Evolutionary conservation across 2,113 vertebrate genomes (phyloP), one percentile per base, ranked within the genome.

Genomic region (Hassar affinis): DNA sequence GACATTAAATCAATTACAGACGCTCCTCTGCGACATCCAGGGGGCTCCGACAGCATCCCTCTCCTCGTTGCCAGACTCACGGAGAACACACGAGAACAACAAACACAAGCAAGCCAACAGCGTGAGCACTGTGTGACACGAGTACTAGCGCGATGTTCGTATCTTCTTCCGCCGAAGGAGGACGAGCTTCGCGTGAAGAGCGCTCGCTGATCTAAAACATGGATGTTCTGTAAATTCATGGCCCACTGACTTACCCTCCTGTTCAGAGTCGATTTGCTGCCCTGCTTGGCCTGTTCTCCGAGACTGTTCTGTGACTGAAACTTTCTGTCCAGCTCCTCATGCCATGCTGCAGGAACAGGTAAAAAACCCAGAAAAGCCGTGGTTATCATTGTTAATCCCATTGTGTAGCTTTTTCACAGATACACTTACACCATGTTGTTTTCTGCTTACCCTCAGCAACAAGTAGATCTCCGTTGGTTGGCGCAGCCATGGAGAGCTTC

Each of bases 201-300:
- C 2, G 15, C 11, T 54, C 22, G 52, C 56, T 66, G 5, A 7
- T 18, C 10, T n/a, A 54, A 20, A 75, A 15, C n/a, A n/a, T n/a
- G n/a, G n/a, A 33, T 52, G 15, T 18, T 30, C 35, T 45, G 20
- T 14, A 42, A 69, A 49, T 51, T 14, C 69, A 74, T 49, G 45
- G n/a, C 4, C 38, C 68, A 47, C 22, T 47, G 25, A 57, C 94
- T 94, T 95, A 99, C 98, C 96, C 98, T 94, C 87, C 97, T 95
- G 62, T 97, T 98, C 75, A 98, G 95, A 64, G 97, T 91, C 0
- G 93, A 97, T 94, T 95, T 98, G 93, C 96, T 98, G 87, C 98
- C 98, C 75, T 96, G 92, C 86, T 97, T 97, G 72, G 93, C 91
- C 90, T 95, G 93, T n/a, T 99, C 98, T 54, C 94, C 95, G 17